Evolutionary conservation across 2,113 vertebrate genomes (phyloP), one percentile per base, ranked within the genome.

Genomic region (Coturnix japonica): DNA sequence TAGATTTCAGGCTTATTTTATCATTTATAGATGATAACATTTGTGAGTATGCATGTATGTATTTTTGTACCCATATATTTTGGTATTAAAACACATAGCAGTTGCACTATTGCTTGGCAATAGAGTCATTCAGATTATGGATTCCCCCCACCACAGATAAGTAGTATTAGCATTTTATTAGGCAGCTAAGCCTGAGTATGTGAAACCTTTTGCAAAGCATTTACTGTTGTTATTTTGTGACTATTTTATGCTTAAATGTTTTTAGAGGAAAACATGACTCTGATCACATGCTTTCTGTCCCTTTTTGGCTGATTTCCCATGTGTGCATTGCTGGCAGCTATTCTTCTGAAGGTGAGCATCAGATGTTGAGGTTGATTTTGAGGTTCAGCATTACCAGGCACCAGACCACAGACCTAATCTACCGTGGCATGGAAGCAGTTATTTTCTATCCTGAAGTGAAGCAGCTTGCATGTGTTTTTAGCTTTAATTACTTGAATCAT

Each of bases 401-500:
- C 84, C 81, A 78, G 78, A 79, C 81, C 81, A 81, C 12, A 79
- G 70, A 85, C 57, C 70, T 79, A 53, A 6, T 51, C 25, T 21
- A 0, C 49, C 28, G 15, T 43, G 84, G 33, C n/a, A 4, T 33
- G 59, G 41, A 61, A 91, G 21, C 65, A 37, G 28, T 75, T 66
- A 25, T 60, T 85, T 76, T n/a, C 63, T 13, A 11, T 46, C 78
- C 54, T 41, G 33, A 53, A 65, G 53, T 41, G 33, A 82, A 63
- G 35, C 71, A 87, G 64, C 71, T 76, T 85, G 43, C 8, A 0
- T 39, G 20, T 28, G 57, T 77, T 84, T 81, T 79, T 79, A 89
- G 56, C 78, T 89, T 85, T 91, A 81, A 85, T 95, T 94, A 70
- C 75, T 41, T 47, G 31, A 85, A 37, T 89, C 75, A 23, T 35